Base-by-base conservation (phyloP, 2,113 vertebrate genomes). In the Cervus canadensis region DNA sequence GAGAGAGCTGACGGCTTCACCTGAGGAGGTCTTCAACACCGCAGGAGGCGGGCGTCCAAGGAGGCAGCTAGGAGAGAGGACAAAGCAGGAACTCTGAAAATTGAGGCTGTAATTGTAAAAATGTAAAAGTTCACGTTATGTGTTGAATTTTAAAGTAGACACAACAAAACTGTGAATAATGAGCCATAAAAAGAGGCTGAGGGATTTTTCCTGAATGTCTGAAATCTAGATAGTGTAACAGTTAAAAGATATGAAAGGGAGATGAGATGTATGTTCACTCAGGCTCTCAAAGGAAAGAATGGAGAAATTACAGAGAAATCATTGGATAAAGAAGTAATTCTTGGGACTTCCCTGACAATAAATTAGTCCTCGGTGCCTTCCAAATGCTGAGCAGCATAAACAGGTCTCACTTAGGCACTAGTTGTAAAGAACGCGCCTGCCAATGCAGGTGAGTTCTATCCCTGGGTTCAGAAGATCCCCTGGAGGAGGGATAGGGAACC, bases 291-390 rank as follows among this genome's bases (percentile, higher is more conserved):
- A 21, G 17, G 36, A 5, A 12, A 86, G 14, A 26, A 26, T 28
- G 33, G 16, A 67, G 90, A 52, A 59, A 25, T 2, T 2, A 15
- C 52, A 40, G 56, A 45, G 54, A 71, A 4, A 6, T 21, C 33
- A 3, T 2, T 19, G 43, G 4, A 30, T 2, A 5, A 28, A 16
- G 45, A 16, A 52, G 19, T 2, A 74, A 23, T n/a, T 62, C 45
- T 56, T 25, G 6, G 74, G 87, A 21, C 17, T 64, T n/a, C 33
- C 54, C 88, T 30, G 9, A 14, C n/a, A 33, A 1, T 21, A 3
- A 33, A 11, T 12, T 8, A 2, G 52, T 23, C 23, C 14, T 52
- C 9, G 0, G 62, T 0, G 13, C 62, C 91, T 3, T 1, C 4
- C 54, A 6, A 30, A 23, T 0, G 36, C 78, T 9, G 23, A 11